Evolutionary conservation across 2,797 vertebrate species (phyloP).

Genomic region (Gouania willdenowi): DNA sequence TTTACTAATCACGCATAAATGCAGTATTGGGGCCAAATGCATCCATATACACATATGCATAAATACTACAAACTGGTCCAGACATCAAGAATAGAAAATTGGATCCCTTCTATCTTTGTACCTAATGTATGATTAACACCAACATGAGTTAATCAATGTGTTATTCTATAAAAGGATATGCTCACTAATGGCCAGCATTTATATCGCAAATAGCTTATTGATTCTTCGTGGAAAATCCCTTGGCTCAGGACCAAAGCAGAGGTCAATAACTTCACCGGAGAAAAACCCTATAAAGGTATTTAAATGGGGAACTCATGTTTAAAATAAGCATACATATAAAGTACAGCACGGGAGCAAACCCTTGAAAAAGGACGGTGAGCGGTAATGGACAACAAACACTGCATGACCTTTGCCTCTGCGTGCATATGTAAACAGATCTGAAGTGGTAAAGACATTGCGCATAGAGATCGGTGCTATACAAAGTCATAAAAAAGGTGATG

Average conservation of each 20-base stretch:
- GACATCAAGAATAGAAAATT: slow-evolving; percentile 71
- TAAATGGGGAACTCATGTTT: slow-evolving; percentile 7
- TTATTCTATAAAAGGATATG: slow-evolving; percentile 54
- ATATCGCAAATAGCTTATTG: slow-evolving; percentile 57
- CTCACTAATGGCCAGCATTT: slow-evolving; percentile 41
- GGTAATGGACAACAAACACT: slow-evolving; percentile 36
- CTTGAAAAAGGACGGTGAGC: slow-evolving; percentile 32
- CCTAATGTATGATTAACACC: slow-evolving; percentile 53
- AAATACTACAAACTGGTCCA: slow-evolving; percentile 67
- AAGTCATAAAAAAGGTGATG: slow-evolving; percentile 58
- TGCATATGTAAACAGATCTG: slow-evolving; percentile 42
- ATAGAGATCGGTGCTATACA: slow-evolving; percentile 46
- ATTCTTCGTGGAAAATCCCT: slow-evolving; percentile 40
- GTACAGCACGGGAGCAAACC: slow-evolving; percentile 33
- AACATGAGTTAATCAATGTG: slow-evolving; percentile 60
- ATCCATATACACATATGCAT: slow-evolving; percentile 70
- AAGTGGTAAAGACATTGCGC: slow-evolving; percentile 35
- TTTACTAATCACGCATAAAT: slow-evolving; percentile 61
- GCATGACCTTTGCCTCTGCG: slow-evolving; percentile 25
- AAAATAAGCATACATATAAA: slow-evolving; percentile 31
- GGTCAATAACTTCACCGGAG: slow-evolving; percentile 27
- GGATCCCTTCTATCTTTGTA: slow-evolving; percentile 45
- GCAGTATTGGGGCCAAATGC: slow-evolving; percentile 64
- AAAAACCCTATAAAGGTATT: slow-evolving; percentile 28
- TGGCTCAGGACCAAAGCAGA: slow-evolving; percentile 18